phyloP scores from a whole-genome alignment of 2,797 vertebrate species.

The Furcifer pardalis region DNA sequence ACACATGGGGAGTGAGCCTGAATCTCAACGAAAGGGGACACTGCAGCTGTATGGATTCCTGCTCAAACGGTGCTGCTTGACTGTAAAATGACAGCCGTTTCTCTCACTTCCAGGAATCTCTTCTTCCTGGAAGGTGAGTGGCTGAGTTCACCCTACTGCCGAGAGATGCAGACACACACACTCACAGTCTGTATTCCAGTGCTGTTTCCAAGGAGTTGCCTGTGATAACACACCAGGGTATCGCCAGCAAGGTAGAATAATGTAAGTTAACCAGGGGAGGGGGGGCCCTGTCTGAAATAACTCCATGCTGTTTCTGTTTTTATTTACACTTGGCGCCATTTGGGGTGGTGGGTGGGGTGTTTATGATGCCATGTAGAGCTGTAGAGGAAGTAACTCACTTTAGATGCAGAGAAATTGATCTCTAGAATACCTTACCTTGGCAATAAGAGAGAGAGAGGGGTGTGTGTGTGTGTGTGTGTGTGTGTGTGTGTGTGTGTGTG shows the following conservation, averaged over 20 bases:
- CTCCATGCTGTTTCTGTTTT: slow-evolving; percentile 53
- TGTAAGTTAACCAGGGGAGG: slow-evolving; percentile 72
- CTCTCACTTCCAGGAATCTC: slow-evolving; percentile 80
- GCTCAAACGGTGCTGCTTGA: slow-evolving; percentile 66
- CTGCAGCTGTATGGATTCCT: slow-evolving; percentile 66
- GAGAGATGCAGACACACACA: slow-evolving; percentile 75
- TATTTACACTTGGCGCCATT: background rate
- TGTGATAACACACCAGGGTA: slow-evolving; percentile 73
- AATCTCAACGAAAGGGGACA: slow-evolving; percentile 51
- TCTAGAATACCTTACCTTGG: slow-evolving; percentile 3
- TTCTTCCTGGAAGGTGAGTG: slow-evolving; percentile 81
- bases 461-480: too few relatives aligned
- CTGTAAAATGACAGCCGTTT: slow-evolving; percentile 75
- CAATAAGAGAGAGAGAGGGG: background rate
- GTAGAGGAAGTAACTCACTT: background rate
- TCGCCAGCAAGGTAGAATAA: slow-evolving; percentile 77
- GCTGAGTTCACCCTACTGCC: slow-evolving; percentile 77
- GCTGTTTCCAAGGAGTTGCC: slow-evolving; percentile 79
- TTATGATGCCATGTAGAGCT: background rate
- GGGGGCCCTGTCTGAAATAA: slow-evolving; percentile 54
- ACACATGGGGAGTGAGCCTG: slow-evolving; percentile 29
- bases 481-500: too few relatives aligned
- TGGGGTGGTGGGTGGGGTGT: slow-evolving; percentile 7
- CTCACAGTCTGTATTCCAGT: slow-evolving; percentile 73
- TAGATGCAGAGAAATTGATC: background rate